Percentiles rank a stretch among this genome's conserved stretches.
Evolutionary conservation across 1,140 invertebrate species (phyloP).

Genomic region (Lycorma delicatula): DNA sequence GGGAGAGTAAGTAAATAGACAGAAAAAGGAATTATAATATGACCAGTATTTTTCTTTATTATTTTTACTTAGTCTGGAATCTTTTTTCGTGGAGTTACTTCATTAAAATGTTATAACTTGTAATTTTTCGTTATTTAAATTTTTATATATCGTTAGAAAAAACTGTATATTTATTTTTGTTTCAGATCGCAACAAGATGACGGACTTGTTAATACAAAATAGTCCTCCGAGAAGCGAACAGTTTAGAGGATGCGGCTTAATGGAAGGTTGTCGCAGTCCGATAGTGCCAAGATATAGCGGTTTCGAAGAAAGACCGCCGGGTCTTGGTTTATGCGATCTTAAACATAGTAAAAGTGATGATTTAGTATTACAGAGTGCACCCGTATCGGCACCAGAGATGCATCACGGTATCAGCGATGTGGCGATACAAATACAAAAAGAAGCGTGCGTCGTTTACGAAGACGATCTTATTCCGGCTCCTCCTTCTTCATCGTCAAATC

Average conservation of each 20-base stretch:
- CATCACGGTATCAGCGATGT: slow-evolving; percentile 33
- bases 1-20: too few species aligned
- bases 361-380: slow-evolving; percentile 36
- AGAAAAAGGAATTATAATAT: too few species aligned
- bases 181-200: too few species aligned
- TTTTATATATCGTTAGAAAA: too few species aligned
- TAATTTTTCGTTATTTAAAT: too few species aligned
- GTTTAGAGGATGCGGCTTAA: slow-evolving; percentile 13
- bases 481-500: too few species aligned
- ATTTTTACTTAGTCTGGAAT: too few species aligned
- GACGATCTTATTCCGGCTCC: slow-evolving; percentile 24
- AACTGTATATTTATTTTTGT: too few species aligned
- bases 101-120: too few species aligned
- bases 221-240: slow-evolving; percentile 23
- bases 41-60: too few species aligned
- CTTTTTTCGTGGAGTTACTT: too few species aligned
- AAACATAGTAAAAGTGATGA: slow-evolving; percentile 35
- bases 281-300: slow-evolving; percentile 36
- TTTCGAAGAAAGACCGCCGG: slow-evolving; percentile 35
- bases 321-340: slow-evolving; percentile 27
- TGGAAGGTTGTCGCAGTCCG: slow-evolving; percentile 26
- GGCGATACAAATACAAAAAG: slow-evolving; percentile 27
- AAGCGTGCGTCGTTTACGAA: slow-evolving; percentile 33
- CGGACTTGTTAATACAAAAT: slow-evolving; percentile 36
- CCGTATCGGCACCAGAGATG: slow-evolving; percentile 38